Percentiles rank a stretch among this genome's conserved stretches.
phyloP scores from a whole-genome alignment of 2,113 vertebrate genomes.

The Willisornis vidua region DNA sequence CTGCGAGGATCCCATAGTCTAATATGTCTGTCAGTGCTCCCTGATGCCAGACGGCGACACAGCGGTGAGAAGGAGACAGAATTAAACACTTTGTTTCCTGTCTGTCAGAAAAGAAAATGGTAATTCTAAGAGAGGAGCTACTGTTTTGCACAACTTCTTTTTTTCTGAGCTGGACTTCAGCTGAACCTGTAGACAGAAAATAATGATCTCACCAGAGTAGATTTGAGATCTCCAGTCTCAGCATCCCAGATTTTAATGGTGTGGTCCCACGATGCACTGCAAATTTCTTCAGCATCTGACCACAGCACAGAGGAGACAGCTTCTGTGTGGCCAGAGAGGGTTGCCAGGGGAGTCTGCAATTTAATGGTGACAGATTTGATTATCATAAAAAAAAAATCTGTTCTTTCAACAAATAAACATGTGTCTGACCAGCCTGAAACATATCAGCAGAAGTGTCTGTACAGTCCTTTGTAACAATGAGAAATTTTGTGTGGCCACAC shows the following conservation, averaged over 20 bases:
- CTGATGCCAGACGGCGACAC: conserved; percentile 90
- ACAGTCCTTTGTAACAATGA: not conserved
- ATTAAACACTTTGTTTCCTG: conserved; percentile 95
- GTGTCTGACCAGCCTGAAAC: not conserved
- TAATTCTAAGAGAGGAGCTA: not conserved
- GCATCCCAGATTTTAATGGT: conserved; percentile 93
- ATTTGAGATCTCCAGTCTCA: conserved; percentile 87
- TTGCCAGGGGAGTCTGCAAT: conserved; percentile 90
- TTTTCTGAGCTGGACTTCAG: not conserved
- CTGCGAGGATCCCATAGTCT: conserved; percentile 93
- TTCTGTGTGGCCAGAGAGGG: conserved; percentile 93
- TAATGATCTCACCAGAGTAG: conserved; percentile 82
- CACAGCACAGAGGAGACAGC: conserved; percentile 92
- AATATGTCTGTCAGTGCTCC: conserved; percentile 93
- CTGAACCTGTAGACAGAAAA: not conserved
- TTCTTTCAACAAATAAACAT: not conserved
- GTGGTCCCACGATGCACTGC: conserved; percentile 97
- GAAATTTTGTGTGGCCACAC: not conserved
- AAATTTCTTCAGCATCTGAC: conserved; percentile 90
- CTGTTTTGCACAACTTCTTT: not conserved
- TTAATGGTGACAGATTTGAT: not conserved
- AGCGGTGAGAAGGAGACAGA: conserved; percentile 91
- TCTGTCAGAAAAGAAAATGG: conserved; percentile 72
- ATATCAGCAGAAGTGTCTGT: not conserved
- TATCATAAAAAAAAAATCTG: not conserved